Evolutionary conservation across 2,113 vertebrate genomes (phyloP).

Genomic region (Pseudois nayaur): DNA sequence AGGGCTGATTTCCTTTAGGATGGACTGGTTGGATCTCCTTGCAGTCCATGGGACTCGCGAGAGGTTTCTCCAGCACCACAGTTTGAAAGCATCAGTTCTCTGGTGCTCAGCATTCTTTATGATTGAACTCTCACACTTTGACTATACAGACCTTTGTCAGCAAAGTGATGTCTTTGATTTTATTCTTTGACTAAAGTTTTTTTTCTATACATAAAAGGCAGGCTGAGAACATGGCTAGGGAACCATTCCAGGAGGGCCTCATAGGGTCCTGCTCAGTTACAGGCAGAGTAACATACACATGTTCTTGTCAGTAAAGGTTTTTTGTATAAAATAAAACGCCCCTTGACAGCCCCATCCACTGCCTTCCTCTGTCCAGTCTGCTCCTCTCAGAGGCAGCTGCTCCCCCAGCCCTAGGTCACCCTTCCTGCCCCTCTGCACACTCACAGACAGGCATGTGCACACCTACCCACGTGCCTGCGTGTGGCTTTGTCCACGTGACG

Average conservation of each 20-base stretch:
- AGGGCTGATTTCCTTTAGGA: background rate
- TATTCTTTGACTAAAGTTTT: background rate
- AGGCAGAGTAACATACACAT: no score
- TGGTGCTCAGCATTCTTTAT: background rate
- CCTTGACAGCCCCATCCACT: no score
- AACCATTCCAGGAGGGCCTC: background rate
- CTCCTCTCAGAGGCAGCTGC: fast-evolving
- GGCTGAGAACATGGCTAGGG: background rate
- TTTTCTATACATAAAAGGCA: background rate
- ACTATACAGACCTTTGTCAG: background rate
- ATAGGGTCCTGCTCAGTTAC: background rate
- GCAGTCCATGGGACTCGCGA: background rate
- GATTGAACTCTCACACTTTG: background rate
- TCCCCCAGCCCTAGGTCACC: fast-evolving
- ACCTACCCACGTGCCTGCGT: fast-evolving
- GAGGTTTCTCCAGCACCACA: background rate
- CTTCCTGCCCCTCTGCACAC: fast-evolving
- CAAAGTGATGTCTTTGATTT: background rate
- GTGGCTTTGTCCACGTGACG: fast-evolving
- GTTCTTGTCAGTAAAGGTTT: background rate
- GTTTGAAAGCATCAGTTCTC: background rate
- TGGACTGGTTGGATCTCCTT: background rate
- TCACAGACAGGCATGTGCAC: fast-evolving
- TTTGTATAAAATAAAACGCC: background rate
- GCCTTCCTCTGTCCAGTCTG: background rate